Evolutionary conservation across 2,888 invertebrate species (phyloP).

Genomic region (Drosophila anomalipes): DNA sequence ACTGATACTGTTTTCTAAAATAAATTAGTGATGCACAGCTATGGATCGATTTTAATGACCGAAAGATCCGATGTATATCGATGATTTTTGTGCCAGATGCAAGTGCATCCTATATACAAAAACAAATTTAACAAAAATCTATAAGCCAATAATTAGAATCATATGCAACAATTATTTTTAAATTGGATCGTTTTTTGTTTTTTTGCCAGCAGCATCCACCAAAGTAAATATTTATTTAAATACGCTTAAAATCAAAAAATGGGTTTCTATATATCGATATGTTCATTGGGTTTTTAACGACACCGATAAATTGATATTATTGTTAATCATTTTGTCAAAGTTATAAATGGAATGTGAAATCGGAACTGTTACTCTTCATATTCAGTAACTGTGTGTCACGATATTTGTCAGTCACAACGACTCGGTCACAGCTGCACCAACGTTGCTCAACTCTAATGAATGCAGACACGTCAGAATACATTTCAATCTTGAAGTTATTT

Average conservation of each 20-base stretch:
- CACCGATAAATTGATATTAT: neutral
- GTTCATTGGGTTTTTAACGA: neutral
- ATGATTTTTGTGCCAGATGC: neutral
- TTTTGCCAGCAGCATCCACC: neutral
- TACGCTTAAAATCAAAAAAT: neutral
- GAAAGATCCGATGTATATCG: neutral
- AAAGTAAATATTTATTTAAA: neutral
- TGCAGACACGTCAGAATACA: slow-evolving; percentile 67
- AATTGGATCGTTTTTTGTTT: neutral
- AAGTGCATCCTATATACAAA: neutral
- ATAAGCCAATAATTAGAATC: neutral
- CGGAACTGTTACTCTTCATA: neutral
- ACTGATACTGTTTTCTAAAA: neutral
- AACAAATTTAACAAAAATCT: neutral
- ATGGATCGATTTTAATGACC: neutral
- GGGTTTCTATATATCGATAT: neutral
- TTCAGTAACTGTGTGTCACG: neutral
- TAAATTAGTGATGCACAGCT: neutral
- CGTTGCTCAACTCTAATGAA: neutral
- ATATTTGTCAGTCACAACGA: neutral
- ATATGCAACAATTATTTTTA: neutral
- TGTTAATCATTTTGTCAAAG: neutral
- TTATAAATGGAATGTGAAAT: neutral
- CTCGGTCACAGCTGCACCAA: neutral
- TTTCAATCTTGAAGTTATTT: slow-evolving; percentile 50